Percentiles rank a stretch among this genome's conserved stretches.
These are phyloP conservation scores for Coryphaenoides rupestris DNA, from an alignment of 2,113 vertebrate genomes.

Conservation along the genomic window DNA sequence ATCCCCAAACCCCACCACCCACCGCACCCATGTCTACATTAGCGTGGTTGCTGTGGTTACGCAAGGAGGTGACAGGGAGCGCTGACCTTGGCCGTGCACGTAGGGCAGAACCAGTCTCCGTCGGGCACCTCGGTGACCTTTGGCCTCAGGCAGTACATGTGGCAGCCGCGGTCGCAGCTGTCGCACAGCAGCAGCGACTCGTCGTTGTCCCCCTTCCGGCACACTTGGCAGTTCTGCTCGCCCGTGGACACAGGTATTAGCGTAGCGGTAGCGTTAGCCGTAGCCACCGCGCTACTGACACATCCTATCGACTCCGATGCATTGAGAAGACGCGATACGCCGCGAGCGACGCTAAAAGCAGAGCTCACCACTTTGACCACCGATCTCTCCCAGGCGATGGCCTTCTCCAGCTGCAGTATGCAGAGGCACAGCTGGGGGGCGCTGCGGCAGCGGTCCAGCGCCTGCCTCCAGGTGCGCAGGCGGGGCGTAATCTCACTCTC, in stretches of 20 bases:
- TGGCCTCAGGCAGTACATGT: slow-evolving; percentile 94
- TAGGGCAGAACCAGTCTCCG: slow-evolving; percentile 94
- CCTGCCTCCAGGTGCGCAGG: slow-evolving; percentile 87
- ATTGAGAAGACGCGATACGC: too few species aligned
- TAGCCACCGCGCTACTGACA: too few species aligned
- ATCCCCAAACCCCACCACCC: not conserved
- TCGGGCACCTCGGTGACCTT: slow-evolving; percentile 89
- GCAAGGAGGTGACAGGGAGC: not conserved
- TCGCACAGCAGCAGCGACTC: slow-evolving; percentile 92
- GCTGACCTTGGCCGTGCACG: slow-evolving; percentile 81
- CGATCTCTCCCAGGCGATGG: slow-evolving; percentile 94
- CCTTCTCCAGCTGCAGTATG: slow-evolving; percentile 86
- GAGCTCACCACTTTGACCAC: slow-evolving; percentile 89
- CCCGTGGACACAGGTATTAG: not conserved
- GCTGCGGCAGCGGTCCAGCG: slow-evolving; percentile 85
- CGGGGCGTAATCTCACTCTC: slow-evolving; percentile 90
- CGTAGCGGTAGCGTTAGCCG: too few species aligned
- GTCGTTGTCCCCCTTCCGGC: slow-evolving; percentile 91
- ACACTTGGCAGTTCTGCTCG: slow-evolving; percentile 86
- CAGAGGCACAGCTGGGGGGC: slow-evolving; percentile 89
- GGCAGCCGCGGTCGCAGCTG: slow-evolving; percentile 91
- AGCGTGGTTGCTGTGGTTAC: too few species aligned
- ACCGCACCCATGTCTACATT: too few species aligned
- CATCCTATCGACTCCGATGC: too few species aligned
- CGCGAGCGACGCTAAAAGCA: too few species aligned